Percentiles rank a stretch among this genome's conserved stretches.
Conservation (phyloP, 2,888 invertebrate species). For the Hydrotaea diabolus region DNA sequence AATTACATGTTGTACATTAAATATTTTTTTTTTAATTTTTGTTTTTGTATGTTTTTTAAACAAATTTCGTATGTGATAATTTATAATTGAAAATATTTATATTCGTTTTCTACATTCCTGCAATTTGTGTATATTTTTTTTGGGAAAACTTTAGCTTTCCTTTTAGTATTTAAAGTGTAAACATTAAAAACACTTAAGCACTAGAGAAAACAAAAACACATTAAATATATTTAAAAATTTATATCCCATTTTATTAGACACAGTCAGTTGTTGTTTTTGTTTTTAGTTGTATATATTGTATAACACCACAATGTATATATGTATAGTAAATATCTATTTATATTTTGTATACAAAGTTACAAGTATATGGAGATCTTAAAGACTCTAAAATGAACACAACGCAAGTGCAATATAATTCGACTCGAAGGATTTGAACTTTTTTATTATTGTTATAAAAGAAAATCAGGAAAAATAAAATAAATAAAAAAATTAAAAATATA, state of each 20-base stretch:
- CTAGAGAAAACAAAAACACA: slow-evolving; percentile 25
- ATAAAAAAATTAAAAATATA: background rate
- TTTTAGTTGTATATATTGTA: too few relatives aligned
- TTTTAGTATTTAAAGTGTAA: slow-evolving; percentile 51
- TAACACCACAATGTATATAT: slow-evolving; percentile 51
- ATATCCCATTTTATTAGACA: slow-evolving; percentile 26
- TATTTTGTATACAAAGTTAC: background rate
- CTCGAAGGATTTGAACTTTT: background rate
- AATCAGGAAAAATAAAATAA: background rate
- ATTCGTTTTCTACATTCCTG: background rate
- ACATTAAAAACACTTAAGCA: slow-evolving; percentile 58
- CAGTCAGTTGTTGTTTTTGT: slow-evolving; percentile 23
- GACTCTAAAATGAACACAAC: slow-evolving; percentile 36
- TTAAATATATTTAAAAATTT: slow-evolving; percentile 28
- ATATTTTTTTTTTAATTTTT: background rate
- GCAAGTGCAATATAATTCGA: slow-evolving; percentile 13
- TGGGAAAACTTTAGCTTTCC: slow-evolving; percentile 14
- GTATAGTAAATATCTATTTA: background rate
- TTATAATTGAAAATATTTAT: slow-evolving; percentile 16
- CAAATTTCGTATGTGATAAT: slow-evolving; percentile 28
- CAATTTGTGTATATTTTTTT: slow-evolving; percentile 5
- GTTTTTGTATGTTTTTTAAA: slow-evolving; percentile 15
- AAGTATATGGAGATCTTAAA: slow-evolving; percentile 33
- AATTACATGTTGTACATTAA: slow-evolving; percentile 60
- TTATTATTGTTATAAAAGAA: background rate